phyloP scores from a whole-genome alignment of 2,888 invertebrate species.

The Drosophila fulvimacula region DNA sequence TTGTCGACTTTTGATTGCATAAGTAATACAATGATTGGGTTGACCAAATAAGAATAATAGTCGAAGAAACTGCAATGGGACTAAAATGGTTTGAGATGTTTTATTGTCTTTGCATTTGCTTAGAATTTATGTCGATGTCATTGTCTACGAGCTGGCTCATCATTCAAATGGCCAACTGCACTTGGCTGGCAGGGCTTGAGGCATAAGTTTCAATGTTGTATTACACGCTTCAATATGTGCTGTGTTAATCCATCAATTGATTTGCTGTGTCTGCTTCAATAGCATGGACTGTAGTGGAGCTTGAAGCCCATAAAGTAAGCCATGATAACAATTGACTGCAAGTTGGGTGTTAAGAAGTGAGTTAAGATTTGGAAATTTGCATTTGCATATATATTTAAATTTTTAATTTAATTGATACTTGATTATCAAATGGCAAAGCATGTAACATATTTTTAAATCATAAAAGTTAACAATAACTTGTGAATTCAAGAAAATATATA shows the following conservation, averaged over 20 bases:
- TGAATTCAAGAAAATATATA: background rate
- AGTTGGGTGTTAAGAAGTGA: background rate
- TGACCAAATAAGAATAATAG: background rate
- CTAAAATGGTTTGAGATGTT: background rate
- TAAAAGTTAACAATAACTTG: background rate
- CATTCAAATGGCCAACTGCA: slow-evolving; percentile 3
- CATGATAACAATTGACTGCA: background rate
- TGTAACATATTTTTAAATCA: background rate
- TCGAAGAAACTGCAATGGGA: background rate
- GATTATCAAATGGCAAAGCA: background rate
- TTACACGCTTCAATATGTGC: background rate
- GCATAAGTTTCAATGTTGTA: background rate
- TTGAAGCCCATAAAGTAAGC: background rate
- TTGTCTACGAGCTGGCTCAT: background rate
- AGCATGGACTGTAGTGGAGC: background rate
- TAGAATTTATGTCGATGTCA: background rate
- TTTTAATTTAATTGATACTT: no score
- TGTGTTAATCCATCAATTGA: background rate
- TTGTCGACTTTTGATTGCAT: background rate
- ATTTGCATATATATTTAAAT: no score
- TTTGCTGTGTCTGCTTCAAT: background rate
- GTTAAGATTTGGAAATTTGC: background rate
- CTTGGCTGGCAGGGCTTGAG: background rate
- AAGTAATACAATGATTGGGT: background rate
- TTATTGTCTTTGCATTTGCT: slow-evolving; percentile 1